Evolutionary conservation across 2,797 vertebrate species (phyloP).

Genomic region (Arrhamphus sclerolepis): DNA sequence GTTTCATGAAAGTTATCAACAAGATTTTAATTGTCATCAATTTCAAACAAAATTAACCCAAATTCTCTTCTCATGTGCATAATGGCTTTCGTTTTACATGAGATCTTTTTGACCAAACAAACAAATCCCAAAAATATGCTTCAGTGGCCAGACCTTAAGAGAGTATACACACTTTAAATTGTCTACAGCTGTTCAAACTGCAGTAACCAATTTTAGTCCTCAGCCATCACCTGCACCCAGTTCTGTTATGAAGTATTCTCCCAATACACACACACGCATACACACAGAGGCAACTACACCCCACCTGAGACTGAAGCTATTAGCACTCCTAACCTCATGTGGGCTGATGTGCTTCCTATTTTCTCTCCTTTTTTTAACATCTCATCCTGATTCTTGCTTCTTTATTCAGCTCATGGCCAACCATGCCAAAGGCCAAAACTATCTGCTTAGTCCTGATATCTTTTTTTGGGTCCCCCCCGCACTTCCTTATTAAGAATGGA

Average conservation of each 20-base stretch:
- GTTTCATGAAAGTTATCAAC: too few relatives aligned
- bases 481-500: slow-evolving; percentile 11
- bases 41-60: neutral
- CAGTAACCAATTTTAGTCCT: slow-evolving; percentile 40
- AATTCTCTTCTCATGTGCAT: neutral
- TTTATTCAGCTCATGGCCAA: slow-evolving; percentile 46
- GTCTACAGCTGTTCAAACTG: slow-evolving; percentile 47
- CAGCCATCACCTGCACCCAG: slow-evolving; percentile 69
- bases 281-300: neutral
- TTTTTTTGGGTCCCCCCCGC: slow-evolving; percentile 8
- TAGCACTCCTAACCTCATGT: slow-evolving; percentile 59
- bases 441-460: slow-evolving; percentile 31
- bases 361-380: slow-evolving; percentile 20
- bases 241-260: slow-evolving; percentile 63
- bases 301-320: slow-evolving; percentile 59
- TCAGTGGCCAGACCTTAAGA: slow-evolving; percentile 26
- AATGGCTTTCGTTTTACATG: too few relatives aligned
- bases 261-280: slow-evolving; percentile 1
- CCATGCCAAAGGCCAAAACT: slow-evolving; percentile 26
- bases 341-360: slow-evolving; percentile 36
- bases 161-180: slow-evolving; percentile 18
- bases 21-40: neutral
- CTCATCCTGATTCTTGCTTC: slow-evolving; percentile 33
- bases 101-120: too few relatives aligned
- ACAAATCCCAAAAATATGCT: too few relatives aligned